A percentile compares a stretch with the other conserved stretches of the same genome.
Conservation (phyloP, 2,113 vertebrate genomes). For the Rhinolophus ferrumequinum region DNA sequence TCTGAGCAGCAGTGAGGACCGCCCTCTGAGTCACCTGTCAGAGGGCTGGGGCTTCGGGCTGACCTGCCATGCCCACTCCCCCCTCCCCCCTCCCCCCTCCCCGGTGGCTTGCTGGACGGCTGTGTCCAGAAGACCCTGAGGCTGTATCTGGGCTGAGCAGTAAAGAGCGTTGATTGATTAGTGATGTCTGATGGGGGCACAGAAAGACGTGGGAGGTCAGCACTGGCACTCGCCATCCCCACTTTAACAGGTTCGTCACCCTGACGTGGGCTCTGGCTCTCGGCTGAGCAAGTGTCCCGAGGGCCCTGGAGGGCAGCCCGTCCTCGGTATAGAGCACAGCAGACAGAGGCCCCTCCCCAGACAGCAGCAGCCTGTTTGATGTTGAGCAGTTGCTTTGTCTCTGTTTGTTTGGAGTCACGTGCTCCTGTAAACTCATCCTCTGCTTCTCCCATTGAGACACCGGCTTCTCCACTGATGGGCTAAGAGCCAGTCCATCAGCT, state of each 20-base stretch:
- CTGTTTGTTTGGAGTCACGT: accelerated
- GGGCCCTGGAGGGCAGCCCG: no score
- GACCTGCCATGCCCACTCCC: accelerated
- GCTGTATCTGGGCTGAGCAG: background rate
- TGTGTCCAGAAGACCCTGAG: background rate
- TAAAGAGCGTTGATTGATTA: accelerated
- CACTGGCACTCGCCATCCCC: accelerated
- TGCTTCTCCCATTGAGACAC: background rate
- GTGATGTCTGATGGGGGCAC: background rate
- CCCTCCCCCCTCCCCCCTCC: background rate
- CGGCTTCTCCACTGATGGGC: background rate
- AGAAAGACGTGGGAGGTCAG: background rate
- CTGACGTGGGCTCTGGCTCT: accelerated
- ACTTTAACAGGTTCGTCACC: background rate
- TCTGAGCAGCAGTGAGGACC: background rate
- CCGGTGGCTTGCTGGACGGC: accelerated
- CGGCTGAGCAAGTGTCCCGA: no score
- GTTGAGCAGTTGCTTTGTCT: no score
- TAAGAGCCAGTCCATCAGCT: background rate
- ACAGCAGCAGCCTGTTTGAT: accelerated
- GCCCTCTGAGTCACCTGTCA: background rate
- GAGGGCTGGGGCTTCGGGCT: background rate
- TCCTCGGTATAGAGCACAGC: background rate
- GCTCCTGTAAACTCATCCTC: accelerated
- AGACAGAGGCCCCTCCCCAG: background rate